Conservation (phyloP, 2,888 invertebrate genomes). For the Drosophila maculinotata region DNA sequence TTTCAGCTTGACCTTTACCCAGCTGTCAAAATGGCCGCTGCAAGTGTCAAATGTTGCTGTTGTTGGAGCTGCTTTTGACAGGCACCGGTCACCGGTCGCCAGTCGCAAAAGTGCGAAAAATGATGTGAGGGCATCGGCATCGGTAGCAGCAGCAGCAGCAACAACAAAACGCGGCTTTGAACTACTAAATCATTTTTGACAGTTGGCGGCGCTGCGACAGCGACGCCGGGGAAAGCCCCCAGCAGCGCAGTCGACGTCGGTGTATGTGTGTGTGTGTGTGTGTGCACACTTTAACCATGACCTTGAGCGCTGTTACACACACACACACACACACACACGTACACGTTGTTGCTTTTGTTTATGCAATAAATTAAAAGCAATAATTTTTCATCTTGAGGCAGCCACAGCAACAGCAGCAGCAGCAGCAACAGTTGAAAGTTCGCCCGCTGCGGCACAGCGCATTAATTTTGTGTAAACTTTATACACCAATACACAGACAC, state of each 20-base stretch:
- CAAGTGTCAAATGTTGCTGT: constrained; percentile 58
- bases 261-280: constrained; percentile 44
- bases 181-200: constrained; percentile 82
- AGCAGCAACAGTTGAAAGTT: constrained; percentile 80
- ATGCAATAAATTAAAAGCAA: constrained; percentile 84
- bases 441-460: constrained; percentile 79
- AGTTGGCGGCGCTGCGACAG: constrained; percentile 70
- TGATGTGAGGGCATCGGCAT: constrained; percentile 31
- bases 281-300: constrained; percentile 71
- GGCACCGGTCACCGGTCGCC: constrained; percentile 49
- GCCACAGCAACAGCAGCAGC: constrained; percentile 47
- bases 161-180: constrained; percentile 80
- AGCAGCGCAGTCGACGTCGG: constrained; percentile 60
- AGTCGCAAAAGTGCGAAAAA: constrained; percentile 59
- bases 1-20: constrained; percentile 77
- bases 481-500: constrained; percentile 53
- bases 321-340: constrained; percentile 45
- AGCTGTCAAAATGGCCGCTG: constrained; percentile 76
- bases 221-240: constrained; percentile 78
- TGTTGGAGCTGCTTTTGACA: constrained; percentile 65
- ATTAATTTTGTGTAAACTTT: constrained; percentile 79
- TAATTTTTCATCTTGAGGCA: constrained; percentile 84
- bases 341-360: constrained; percentile 69
- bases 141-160: constrained; percentile 28
- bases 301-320: constrained; percentile 71